These are phyloP conservation scores for Pycnomerus fuliginosus DNA, from an alignment of 2,888 invertebrate species.

Conservation along the genomic window DNA sequence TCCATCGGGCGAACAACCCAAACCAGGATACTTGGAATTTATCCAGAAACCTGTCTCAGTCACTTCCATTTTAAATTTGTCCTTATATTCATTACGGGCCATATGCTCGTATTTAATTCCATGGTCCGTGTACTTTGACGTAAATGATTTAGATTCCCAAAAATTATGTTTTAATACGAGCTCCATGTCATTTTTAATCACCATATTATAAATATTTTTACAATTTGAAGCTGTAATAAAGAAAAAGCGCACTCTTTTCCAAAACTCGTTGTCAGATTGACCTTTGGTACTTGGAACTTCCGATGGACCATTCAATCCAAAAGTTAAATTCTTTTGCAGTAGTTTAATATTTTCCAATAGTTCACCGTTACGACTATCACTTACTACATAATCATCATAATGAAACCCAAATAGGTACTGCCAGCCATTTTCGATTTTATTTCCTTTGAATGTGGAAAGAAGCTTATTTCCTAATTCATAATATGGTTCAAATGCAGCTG, in stretches of 20 bases:
- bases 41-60: slow-evolving; percentile 7
- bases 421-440: background rate
- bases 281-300: background rate
- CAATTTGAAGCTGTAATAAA: background rate
- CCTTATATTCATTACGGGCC: background rate
- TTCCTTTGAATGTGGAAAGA: background rate
- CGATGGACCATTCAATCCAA: background rate
- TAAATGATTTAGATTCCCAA: background rate
- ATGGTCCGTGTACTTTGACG: slow-evolving; percentile 2
- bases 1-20: slow-evolving; percentile 7
- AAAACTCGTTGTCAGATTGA: background rate
- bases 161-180: background rate
- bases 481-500: background rate
- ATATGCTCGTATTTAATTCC: background rate
- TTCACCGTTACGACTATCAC: background rate
- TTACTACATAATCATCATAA: background rate
- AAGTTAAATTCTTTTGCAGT: background rate
- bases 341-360: background rate
- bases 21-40: slow-evolving; percentile 7
- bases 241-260: background rate
- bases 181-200: background rate
- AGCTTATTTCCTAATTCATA: background rate
- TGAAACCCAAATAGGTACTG: background rate
- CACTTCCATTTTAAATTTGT: background rate
- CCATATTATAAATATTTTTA: background rate